Percentiles rank a stretch among this genome's conserved stretches.
Evolutionary conservation across 2,797 vertebrate genomes (phyloP).

Genomic region (Pempheris klunzingeri): DNA sequence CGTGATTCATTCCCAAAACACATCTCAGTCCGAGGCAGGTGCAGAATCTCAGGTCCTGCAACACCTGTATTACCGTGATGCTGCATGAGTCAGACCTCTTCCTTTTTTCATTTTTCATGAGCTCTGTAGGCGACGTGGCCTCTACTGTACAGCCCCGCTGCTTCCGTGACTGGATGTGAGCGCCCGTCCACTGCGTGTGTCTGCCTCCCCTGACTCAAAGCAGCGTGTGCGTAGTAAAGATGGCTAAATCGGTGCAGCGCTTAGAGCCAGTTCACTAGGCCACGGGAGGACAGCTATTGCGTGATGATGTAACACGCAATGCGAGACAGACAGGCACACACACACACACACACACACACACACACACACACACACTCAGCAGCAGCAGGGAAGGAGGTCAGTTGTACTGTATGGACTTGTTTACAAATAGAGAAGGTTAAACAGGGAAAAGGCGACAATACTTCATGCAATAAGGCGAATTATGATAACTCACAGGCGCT

Average conservation of each 20-base stretch:
- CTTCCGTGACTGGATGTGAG: constrained; percentile 77
- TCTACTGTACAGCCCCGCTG: constrained; percentile 38
- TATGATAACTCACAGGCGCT: not conserved
- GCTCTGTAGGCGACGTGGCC: constrained; percentile 23
- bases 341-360: constrained; percentile 33
- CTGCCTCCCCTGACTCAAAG: constrained; percentile 65
- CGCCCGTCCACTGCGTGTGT: constrained; percentile 53
- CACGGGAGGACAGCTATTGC: constrained; percentile 83
- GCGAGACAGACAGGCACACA: constrained; percentile 47
- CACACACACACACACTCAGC: constrained; percentile 13
- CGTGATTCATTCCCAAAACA: not conserved
- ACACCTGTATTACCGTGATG: constrained; percentile 27
- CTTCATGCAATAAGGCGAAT: not conserved
- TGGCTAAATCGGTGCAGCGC: constrained; percentile 74
- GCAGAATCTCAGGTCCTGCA: not conserved
- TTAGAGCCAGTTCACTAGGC: constrained; percentile 85
- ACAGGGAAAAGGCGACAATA: not conserved
- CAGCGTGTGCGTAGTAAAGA: constrained; percentile 68
- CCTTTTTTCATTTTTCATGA: constrained; percentile 42
- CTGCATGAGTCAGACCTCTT: constrained; percentile 33
- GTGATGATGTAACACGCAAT: constrained; percentile 85
- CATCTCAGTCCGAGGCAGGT: not conserved
- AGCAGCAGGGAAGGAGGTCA: constrained; percentile 69
- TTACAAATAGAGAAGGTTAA: constrained; percentile 57
- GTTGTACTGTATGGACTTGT: constrained; percentile 56